Evolutionary conservation across 2,113 vertebrate genomes (phyloP).

Genomic region (Anguilla rostrata): DNA sequence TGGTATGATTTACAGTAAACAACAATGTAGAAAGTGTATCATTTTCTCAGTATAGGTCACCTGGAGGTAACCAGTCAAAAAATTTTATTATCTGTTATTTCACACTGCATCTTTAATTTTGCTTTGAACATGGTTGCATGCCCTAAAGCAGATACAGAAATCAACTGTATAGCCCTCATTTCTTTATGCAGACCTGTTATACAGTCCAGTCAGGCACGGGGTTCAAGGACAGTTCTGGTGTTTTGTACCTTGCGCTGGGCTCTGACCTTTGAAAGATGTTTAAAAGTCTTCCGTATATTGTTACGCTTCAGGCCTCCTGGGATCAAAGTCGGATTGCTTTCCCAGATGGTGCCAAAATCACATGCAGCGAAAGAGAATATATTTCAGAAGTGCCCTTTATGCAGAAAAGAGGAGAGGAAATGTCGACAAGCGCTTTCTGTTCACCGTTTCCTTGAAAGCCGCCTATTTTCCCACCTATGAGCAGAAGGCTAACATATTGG

Average conservation of each 20-base stretch:
- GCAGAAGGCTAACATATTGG: background rate
- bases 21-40: too few relatives aligned
- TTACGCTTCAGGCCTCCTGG: slow-evolving; percentile 33
- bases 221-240: slow-evolving; percentile 21
- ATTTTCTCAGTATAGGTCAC: too few relatives aligned
- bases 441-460: slow-evolving; percentile 19
- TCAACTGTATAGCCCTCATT: too few relatives aligned
- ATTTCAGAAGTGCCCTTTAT: slow-evolving; percentile 20
- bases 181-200: background rate
- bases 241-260: slow-evolving; percentile 24
- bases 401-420: slow-evolving; percentile 47
- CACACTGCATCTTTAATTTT: too few relatives aligned
- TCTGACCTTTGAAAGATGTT: slow-evolving; percentile 35
- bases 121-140: too few relatives aligned
- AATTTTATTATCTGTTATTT: too few relatives aligned
- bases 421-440: slow-evolving; percentile 41
- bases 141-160: too few relatives aligned
- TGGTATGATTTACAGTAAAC: too few relatives aligned
- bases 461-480: background rate
- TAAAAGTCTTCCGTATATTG: slow-evolving; percentile 54
- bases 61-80: too few relatives aligned
- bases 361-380: slow-evolving; percentile 11
- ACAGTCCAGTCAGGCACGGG: background rate
- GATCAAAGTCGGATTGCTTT: slow-evolving; percentile 17
- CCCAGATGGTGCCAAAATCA: slow-evolving; percentile 36